A percentile compares a stretch with the other conserved stretches of the same genome.
Conservation (phyloP, 2,888 invertebrate genomes). For the Rhimphoctona megacephalus region DNA sequence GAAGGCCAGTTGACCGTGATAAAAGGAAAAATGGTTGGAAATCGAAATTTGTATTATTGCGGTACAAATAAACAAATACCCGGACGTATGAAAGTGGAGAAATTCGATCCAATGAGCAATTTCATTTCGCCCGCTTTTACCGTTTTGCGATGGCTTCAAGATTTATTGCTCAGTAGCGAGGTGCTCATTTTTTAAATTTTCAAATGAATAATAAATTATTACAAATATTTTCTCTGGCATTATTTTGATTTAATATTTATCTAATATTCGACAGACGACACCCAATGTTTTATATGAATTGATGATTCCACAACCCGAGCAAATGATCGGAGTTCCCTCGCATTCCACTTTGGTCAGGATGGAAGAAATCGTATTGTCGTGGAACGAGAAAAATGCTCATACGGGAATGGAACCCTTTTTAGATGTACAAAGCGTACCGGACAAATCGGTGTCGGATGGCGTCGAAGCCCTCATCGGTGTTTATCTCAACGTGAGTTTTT, state of each 20-base stretch:
- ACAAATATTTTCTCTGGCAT: neutral
- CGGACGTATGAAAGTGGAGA: conserved; percentile 88
- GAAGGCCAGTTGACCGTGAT: conserved; percentile 93
- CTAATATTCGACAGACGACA: conserved; percentile 81
- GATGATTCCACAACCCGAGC: conserved; percentile 84
- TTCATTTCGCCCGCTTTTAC: conserved; percentile 93
- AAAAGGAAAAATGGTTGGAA: conserved; percentile 91
- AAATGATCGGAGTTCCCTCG: conserved; percentile 82
- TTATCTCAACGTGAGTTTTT: conserved; percentile 86
- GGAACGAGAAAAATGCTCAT: conserved; percentile 81
- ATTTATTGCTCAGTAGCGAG: conserved; percentile 82
- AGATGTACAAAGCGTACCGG: conserved; percentile 85
- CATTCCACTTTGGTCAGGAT: conserved; percentile 79
- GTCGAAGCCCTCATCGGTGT: conserved; percentile 95
- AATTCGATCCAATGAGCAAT: conserved; percentile 89
- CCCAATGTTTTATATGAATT: conserved; percentile 86
- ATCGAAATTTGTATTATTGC: conserved; percentile 94
- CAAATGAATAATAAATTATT: conserved; percentile 75
- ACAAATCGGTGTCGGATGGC: conserved; percentile 92
- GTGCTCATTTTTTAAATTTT: conserved; percentile 66
- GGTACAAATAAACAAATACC: conserved; percentile 83
- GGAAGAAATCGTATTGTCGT: conserved; percentile 75
- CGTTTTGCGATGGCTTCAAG: conserved; percentile 86
- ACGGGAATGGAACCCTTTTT: conserved; percentile 86
- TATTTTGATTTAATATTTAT: neutral